These are phyloP conservation scores for Pocota personata DNA, from an alignment of 2,888 invertebrate species.

Conservation along the genomic window DNA sequence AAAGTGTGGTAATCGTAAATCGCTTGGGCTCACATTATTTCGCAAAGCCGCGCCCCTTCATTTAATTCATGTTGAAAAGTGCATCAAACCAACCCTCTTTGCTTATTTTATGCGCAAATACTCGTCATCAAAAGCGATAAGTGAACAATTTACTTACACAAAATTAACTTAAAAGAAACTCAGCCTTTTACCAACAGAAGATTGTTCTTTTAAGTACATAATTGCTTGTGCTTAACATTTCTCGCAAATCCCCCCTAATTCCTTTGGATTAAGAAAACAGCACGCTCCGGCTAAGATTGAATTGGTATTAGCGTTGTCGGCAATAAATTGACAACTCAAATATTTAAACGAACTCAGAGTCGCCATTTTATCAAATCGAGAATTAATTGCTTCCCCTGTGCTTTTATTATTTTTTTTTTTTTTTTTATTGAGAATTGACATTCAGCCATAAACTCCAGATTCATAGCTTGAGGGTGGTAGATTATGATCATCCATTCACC, in stretches of 20 bases:
- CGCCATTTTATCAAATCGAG: slow-evolving; percentile 28
- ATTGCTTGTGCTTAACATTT: slow-evolving; percentile 33
- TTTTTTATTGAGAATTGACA: slow-evolving; percentile 43
- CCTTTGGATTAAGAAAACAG: slow-evolving; percentile 12
- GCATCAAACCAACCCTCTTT: background rate
- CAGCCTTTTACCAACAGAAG: background rate
- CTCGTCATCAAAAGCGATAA: background rate
- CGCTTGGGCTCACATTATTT: background rate
- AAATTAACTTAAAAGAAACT: slow-evolving; percentile 32
- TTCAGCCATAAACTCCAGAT: slow-evolving; percentile 22
- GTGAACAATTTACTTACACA: slow-evolving; percentile 23
- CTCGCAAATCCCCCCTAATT: background rate
- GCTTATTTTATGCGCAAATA: background rate
- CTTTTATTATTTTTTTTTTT: slow-evolving; percentile 11
- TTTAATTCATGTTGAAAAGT: background rate
- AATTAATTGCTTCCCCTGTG: slow-evolving; percentile 53
- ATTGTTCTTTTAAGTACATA: slow-evolving; percentile 24
- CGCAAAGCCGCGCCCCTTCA: background rate
- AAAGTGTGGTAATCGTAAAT: background rate
- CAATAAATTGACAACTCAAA: slow-evolving; percentile 49
- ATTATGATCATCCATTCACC: slow-evolving; percentile 18
- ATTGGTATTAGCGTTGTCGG: slow-evolving; percentile 9
- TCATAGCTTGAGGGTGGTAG: background rate
- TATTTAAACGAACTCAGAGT: slow-evolving; percentile 25
- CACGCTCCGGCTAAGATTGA: background rate